Percentiles rank a stretch among this genome's conserved stretches.
These are phyloP conservation scores for Phlogophora meticulosa DNA, from an alignment of 2,888 invertebrate species.

Conservation along the genomic window DNA sequence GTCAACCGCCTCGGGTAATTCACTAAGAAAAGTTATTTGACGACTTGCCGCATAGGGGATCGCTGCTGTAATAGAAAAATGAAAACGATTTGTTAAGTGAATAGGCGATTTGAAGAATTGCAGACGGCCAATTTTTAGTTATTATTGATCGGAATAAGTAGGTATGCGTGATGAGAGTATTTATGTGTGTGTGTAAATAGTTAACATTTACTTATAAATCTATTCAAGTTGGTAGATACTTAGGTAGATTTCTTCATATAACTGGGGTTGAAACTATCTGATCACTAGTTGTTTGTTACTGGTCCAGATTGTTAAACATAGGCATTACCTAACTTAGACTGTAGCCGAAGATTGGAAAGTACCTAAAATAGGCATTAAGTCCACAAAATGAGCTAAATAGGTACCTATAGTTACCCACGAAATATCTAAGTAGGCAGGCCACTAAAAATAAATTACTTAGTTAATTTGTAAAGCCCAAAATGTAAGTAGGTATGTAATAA, in stretches of 20 bases:
- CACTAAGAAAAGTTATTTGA: constrained; percentile 90
- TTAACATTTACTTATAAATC: too few relatives aligned
- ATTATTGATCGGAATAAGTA: constrained; percentile 33
- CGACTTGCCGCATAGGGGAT: constrained; percentile 82
- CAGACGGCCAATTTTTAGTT: constrained; percentile 36
- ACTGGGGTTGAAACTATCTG: neutral
- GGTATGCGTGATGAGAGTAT: constrained; percentile 1
- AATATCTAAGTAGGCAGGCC: neutral
- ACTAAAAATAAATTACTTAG: neutral
- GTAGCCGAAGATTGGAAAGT: too few relatives aligned
- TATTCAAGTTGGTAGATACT: too few relatives aligned
- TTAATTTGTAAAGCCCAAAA: constrained; percentile 23
- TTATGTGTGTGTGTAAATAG: too few relatives aligned
- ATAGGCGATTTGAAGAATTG: constrained; percentile 60
- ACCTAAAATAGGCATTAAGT: too few relatives aligned
- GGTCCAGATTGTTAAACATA: neutral
- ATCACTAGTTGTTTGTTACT: neutral
- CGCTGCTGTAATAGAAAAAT: constrained; percentile 80
- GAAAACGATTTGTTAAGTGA: constrained; percentile 75
- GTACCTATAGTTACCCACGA: neutral
- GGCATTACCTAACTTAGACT: neutral
- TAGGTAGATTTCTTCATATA: too few relatives aligned
- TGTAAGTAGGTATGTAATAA: constrained; percentile 22
- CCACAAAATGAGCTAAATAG: too few relatives aligned
- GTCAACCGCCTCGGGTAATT: constrained; percentile 89